A percentile compares a stretch with the other conserved stretches of the same genome.
phyloP scores from a whole-genome alignment of 2,888 invertebrate species.

The Aspidiotus destructor region DNA sequence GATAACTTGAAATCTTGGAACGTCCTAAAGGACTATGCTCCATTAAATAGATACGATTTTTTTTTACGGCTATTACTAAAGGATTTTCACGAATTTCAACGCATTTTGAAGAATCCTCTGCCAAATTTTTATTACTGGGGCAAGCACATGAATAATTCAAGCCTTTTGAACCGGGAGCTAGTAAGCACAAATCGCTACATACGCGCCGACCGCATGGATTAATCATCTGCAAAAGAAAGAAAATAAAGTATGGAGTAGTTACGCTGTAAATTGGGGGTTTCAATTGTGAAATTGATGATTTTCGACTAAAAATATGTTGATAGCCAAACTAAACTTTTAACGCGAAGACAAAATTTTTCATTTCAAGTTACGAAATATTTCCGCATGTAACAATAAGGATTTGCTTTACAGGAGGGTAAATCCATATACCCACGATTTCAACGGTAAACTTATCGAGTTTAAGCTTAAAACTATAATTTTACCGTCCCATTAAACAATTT shows the following conservation, averaged over 20 bases:
- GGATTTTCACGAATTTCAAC: constrained; percentile 36
- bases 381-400: not conserved
- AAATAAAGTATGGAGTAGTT: no score
- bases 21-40: constrained; percentile 31
- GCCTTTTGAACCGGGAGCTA: constrained; percentile 46
- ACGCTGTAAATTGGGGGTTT: no score
- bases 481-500: no score
- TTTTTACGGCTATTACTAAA: constrained; percentile 34
- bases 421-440: no score
- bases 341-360: no score
- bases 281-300: no score
- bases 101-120: constrained; percentile 51
- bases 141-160: constrained; percentile 58
- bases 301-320: no score
- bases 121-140: constrained; percentile 58
- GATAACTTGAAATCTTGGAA: not conserved
- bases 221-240: constrained; percentile 35
- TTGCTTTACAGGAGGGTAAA: not conserved
- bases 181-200: constrained; percentile 70
- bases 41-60: constrained; percentile 20
- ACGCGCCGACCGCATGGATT: constrained; percentile 54
- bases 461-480: no score
- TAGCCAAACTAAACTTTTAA: no score
- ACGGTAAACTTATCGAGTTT: no score
- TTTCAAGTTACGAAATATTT: no score